Conservation (phyloP, 2,888 invertebrate species). For the Didymodactylos carnosus region DNA sequence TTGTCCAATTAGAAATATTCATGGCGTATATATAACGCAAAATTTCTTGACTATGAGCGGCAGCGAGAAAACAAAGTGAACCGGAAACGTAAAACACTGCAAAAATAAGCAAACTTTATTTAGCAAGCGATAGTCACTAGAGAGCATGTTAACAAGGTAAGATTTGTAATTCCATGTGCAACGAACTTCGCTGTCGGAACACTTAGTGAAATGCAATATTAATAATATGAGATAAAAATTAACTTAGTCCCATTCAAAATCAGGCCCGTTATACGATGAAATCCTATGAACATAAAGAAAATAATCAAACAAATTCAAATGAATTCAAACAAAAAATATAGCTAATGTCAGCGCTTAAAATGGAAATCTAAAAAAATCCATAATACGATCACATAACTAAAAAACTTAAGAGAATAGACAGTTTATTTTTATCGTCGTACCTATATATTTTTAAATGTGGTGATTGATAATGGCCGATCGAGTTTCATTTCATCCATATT, state of each 20-base stretch:
- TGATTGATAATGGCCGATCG: background rate
- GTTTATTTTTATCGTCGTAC: background rate
- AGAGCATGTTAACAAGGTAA: too few relatives aligned
- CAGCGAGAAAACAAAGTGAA: background rate
- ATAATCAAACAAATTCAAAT: too few relatives aligned
- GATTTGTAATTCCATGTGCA: too few relatives aligned
- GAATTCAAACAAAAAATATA: too few relatives aligned
- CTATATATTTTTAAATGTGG: background rate
- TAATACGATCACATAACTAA: background rate
- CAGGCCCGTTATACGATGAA: background rate
- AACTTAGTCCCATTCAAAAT: background rate
- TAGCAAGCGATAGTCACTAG: too few relatives aligned
- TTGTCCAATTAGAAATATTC: background rate
- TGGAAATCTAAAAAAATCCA: background rate
- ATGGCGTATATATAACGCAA: background rate
- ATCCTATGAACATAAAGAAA: too few relatives aligned
- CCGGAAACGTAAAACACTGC: background rate
- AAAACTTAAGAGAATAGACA: background rate
- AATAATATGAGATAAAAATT: too few relatives aligned
- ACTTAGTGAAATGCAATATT: too few relatives aligned
- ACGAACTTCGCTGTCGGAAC: too few relatives aligned
- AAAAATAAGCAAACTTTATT: too few relatives aligned
- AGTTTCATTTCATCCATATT: background rate
- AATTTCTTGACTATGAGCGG: background rate
- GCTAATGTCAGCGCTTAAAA: background rate